Evolutionary conservation across 2,888 invertebrate species (phyloP).

Genomic region (Pimpla rufipes): DNA sequence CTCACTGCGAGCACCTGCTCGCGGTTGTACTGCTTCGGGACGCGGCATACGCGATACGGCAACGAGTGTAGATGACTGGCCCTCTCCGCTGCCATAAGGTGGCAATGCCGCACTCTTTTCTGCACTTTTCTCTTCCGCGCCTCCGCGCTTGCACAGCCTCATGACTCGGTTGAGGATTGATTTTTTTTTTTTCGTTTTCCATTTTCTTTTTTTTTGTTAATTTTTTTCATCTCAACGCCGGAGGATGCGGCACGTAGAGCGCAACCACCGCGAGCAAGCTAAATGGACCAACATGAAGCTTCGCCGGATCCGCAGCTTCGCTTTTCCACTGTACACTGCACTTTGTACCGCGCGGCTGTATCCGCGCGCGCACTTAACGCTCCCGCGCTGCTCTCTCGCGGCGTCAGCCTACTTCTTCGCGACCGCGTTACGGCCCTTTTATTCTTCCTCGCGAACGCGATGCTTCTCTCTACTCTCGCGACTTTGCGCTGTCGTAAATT

Average conservation of each 20-base stretch:
- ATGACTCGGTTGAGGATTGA: slow-evolving; percentile 13
- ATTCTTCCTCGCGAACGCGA: background rate
- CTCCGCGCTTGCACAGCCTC: background rate
- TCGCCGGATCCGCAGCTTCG: background rate
- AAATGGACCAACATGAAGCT: slow-evolving; percentile 21
- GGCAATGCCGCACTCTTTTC: background rate
- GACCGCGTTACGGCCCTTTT: background rate
- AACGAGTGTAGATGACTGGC: background rate
- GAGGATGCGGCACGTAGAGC: background rate
- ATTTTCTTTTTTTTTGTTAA: background rate
- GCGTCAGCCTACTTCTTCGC: background rate
- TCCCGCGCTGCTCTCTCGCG: background rate
- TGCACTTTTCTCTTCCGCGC: background rate
- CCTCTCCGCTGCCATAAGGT: background rate
- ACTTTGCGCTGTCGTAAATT: slow-evolving; percentile 1
- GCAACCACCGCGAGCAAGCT: background rate
- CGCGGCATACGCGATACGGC: slow-evolving; percentile 1
- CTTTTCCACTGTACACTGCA: background rate
- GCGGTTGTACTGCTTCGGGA: background rate
- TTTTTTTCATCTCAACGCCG: background rate
- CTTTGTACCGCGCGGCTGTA: background rate
- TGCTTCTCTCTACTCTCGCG: slow-evolving; percentile 5
- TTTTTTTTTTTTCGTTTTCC: slow-evolving; percentile 6
- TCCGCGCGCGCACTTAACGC: slow-evolving; percentile 5
- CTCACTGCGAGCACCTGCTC: slow-evolving; percentile 6